Evolutionary conservation across 2,797 vertebrate genomes (phyloP).

Genomic region (Fringilla coelebs): DNA sequence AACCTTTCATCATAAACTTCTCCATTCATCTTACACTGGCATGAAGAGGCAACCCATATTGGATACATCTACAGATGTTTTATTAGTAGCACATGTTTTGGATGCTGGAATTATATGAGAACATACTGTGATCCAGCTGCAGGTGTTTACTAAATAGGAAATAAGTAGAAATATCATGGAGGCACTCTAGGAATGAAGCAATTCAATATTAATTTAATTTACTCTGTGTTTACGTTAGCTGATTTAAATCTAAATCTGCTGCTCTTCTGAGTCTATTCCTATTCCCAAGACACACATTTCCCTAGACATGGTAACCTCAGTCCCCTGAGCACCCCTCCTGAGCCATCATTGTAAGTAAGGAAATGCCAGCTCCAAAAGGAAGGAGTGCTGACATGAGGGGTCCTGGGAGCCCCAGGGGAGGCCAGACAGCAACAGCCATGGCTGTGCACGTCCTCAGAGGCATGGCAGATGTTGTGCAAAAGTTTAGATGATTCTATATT

Average conservation of each 20-base stretch:
- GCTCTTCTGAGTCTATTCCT: background rate
- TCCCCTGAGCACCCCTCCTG: background rate
- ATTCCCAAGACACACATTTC: background rate
- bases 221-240: background rate
- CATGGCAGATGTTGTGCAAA: background rate
- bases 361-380: background rate
- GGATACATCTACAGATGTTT: slow-evolving; percentile 46
- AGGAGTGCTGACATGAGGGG: background rate
- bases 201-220: slow-evolving; percentile 25
- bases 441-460: background rate
- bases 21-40: slow-evolving; percentile 27
- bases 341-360: background rate
- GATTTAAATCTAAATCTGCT: slow-evolving; percentile 10
- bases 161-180: slow-evolving; percentile 30
- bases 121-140: slow-evolving; percentile 50
- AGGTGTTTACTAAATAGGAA: slow-evolving; percentile 54
- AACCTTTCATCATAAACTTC: slow-evolving; percentile 55
- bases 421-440: background rate
- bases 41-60: background rate
- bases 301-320: background rate
- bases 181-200: background rate
- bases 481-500: background rate
- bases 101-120: slow-evolving; percentile 1
- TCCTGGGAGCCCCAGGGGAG: background rate
- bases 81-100: slow-evolving; percentile 56